Conservation (phyloP, 2,888 invertebrate species). For the Protonemura montana region DNA sequence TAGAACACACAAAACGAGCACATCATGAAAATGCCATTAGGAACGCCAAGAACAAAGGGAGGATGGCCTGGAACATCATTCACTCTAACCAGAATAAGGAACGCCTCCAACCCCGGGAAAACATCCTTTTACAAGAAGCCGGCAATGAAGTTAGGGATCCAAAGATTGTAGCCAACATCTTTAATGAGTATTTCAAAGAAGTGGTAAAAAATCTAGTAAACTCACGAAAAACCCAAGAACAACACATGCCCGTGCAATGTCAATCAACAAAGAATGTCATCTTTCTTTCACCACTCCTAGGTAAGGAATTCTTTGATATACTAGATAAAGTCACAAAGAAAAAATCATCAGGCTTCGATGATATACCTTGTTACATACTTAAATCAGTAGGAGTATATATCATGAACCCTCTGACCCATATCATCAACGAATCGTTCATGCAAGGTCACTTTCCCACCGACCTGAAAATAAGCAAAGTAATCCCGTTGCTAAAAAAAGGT, state of each 20-base stretch:
- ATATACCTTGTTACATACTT: slow-evolving; percentile 15
- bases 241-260: background rate
- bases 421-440: slow-evolving; percentile 1
- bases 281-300: background rate
- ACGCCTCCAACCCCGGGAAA: background rate
- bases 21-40: background rate
- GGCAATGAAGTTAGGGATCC: background rate
- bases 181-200: background rate
- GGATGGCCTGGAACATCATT: background rate
- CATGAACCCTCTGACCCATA: background rate
- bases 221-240: background rate
- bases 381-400: background rate
- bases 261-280: background rate
- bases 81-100: background rate
- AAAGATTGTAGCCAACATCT: background rate
- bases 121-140: background rate
- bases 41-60: background rate
- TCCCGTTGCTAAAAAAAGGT: background rate
- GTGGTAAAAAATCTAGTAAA: background rate
- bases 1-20: background rate
- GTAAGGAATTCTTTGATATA: background rate
- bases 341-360: slow-evolving; percentile 43
- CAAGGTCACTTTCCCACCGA: background rate
- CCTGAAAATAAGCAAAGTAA: background rate
- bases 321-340: slow-evolving; percentile 34